Percentiles rank a stretch among this genome's conserved stretches.
Conservation (phyloP, 2,888 invertebrate species). For the Cephus pulcher region DNA sequence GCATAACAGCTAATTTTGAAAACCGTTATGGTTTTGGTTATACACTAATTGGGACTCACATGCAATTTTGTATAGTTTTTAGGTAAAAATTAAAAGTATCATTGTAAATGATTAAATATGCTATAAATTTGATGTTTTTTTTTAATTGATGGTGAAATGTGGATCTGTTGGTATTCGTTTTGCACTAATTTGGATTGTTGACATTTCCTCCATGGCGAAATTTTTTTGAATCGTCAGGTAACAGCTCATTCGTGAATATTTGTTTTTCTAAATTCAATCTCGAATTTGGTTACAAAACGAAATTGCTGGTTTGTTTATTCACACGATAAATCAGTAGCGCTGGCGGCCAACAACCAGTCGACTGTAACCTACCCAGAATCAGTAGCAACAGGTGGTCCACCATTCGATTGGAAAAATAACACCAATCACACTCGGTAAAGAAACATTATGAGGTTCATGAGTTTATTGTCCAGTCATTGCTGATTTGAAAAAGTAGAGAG, state of each 20-base stretch:
- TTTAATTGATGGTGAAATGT: not conserved
- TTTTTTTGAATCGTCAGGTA: not conserved
- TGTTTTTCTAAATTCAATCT: not conserved
- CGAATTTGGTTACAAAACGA: not conserved
- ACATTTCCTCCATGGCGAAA: not conserved
- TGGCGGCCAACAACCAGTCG: not conserved
- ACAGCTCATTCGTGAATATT: not conserved
- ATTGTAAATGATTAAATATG: no score
- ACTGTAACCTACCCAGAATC: not conserved
- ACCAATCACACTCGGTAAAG: not conserved
- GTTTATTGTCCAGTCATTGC: not conserved
- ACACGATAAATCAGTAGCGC: not conserved
- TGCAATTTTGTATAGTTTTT: no score
- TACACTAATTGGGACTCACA: no score
- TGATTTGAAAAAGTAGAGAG: not conserved
- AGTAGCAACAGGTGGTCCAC: not conserved
- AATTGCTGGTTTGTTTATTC: not conserved
- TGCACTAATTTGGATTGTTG: not conserved
- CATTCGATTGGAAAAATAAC: not conserved
- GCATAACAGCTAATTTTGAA: no score
- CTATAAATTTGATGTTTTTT: not conserved
- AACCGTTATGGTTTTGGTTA: no score
- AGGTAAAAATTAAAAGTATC: no score
- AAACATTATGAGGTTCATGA: not conserved
- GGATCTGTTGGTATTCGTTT: not conserved